A percentile compares a stretch with the other conserved stretches of the same genome.
phyloP scores from a whole-genome alignment of 2,797 vertebrate species.

The Sebastes trivittatus region DNA sequence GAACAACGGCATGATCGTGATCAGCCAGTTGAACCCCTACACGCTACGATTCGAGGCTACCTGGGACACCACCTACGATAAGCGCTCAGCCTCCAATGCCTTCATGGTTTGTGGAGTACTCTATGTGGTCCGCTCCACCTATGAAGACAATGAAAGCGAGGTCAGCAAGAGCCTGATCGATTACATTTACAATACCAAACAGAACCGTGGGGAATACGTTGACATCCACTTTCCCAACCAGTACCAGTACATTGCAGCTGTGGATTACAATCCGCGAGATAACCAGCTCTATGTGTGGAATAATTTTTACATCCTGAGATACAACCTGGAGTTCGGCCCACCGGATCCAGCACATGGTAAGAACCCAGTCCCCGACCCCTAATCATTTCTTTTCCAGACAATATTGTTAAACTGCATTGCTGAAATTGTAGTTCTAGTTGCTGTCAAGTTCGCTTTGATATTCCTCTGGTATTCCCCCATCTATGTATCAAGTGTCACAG shows the following conservation, averaged over 20 bases:
- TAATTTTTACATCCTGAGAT: conserved; percentile 98
- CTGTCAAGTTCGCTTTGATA: conserved; percentile 53
- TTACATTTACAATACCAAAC: conserved; percentile 96
- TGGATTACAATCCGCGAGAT: conserved; percentile 99
- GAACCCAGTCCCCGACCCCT: conserved; percentile 27
- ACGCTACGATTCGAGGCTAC: conserved; percentile 97
- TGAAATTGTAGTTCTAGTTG: conserved; percentile 51
- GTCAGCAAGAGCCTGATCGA: conserved; percentile 96
- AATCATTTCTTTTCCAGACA: conserved; percentile 24
- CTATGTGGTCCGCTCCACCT: conserved; percentile 96
- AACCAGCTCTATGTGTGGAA: conserved; percentile 99
- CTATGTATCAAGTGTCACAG: conserved; percentile 73
- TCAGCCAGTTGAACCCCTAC: conserved; percentile 98
- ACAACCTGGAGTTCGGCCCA: conserved; percentile 95
- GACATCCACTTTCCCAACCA: conserved; percentile 98
- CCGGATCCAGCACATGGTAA: conserved; percentile 98
- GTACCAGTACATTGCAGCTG: conserved; percentile 98
- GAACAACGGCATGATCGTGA: conserved; percentile 99
- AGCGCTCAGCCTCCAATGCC: conserved; percentile 97
- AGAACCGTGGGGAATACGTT: conserved; percentile 91
- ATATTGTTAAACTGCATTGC: conserved; percentile 48
- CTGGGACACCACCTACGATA: conserved; percentile 96
- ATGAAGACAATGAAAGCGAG: conserved; percentile 98
- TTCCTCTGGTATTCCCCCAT: conserved; percentile 59
- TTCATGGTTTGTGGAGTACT: conserved; percentile 99